Conservation (phyloP, 2,797 vertebrate species). For the Chromis chromis region DNA sequence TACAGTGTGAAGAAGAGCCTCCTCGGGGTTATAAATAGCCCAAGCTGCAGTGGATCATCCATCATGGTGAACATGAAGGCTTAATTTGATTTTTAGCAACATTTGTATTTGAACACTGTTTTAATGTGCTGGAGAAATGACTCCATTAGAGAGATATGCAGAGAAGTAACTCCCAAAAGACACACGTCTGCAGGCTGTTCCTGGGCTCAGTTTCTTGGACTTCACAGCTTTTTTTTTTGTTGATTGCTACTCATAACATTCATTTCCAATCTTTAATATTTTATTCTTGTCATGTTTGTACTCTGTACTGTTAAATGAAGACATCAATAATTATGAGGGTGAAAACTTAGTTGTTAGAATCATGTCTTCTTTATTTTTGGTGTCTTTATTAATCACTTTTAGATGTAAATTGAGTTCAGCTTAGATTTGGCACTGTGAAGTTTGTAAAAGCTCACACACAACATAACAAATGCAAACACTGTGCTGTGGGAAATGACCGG, state of each 20-base stretch:
- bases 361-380: neutral
- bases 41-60: neutral
- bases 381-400: neutral
- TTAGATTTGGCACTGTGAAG: neutral
- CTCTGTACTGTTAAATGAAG: constrained; percentile 4
- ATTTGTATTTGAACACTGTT: constrained; percentile 4
- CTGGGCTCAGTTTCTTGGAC: neutral
- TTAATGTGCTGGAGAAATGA: neutral
- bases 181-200: constrained; percentile 10
- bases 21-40: neutral
- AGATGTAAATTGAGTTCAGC: too few relatives aligned
- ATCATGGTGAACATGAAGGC: neutral
- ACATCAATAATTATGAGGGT: neutral
- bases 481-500: neutral
- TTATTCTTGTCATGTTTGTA: neutral
- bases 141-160: neutral
- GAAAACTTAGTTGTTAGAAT: neutral
- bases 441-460: neutral
- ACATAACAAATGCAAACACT: neutral
- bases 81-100: constrained; percentile 7
- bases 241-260: neutral
- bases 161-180: neutral
- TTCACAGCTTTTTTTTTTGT: neutral
- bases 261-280: neutral
- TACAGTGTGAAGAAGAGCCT: neutral